Percentiles rank a stretch among this genome's conserved stretches.
These are phyloP conservation scores for Ataeniobius toweri DNA, from an alignment of 2,797 vertebrate species.

Conservation along the genomic window DNA sequence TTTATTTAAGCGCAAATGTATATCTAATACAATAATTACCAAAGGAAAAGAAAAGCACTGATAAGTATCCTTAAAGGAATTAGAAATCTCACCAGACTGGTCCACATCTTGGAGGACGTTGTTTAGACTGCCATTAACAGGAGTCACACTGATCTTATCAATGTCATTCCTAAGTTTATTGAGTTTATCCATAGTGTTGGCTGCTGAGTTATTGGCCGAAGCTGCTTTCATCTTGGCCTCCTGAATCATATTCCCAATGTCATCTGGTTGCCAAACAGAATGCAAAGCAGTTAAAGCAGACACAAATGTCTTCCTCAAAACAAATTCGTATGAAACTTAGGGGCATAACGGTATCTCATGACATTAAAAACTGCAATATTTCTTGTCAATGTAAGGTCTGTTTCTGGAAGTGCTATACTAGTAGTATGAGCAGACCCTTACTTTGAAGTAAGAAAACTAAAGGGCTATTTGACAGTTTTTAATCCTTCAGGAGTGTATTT, in stretches of 20 bases:
- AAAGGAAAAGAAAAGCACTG: background rate
- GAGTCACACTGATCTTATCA: conserved; percentile 74
- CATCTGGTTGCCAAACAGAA: conserved; percentile 72
- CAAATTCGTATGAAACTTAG: background rate
- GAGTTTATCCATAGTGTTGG: conserved; percentile 80
- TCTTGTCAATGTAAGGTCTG: background rate
- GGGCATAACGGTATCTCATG: background rate
- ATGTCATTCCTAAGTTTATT: conserved; percentile 83
- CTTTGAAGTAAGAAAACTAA: background rate
- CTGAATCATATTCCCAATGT: conserved; percentile 78
- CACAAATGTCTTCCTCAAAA: background rate
- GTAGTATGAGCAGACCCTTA: background rate
- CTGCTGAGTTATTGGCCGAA: conserved; percentile 77
- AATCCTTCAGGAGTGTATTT: background rate
- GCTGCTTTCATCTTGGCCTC: conserved; percentile 81
- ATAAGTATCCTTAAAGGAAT: background rate
- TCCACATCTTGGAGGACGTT: conserved; percentile 84
- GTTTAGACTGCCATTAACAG: conserved; percentile 73
- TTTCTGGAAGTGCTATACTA: background rate
- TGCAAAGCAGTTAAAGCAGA: background rate
- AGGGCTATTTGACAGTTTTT: background rate
- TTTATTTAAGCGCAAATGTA: background rate
- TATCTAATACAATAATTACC: background rate
- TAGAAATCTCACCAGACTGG: conserved; percentile 78
- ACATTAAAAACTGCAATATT: background rate